Conservation (phyloP, 2,113 vertebrate genomes). For the Archocentrus centrarchus region DNA sequence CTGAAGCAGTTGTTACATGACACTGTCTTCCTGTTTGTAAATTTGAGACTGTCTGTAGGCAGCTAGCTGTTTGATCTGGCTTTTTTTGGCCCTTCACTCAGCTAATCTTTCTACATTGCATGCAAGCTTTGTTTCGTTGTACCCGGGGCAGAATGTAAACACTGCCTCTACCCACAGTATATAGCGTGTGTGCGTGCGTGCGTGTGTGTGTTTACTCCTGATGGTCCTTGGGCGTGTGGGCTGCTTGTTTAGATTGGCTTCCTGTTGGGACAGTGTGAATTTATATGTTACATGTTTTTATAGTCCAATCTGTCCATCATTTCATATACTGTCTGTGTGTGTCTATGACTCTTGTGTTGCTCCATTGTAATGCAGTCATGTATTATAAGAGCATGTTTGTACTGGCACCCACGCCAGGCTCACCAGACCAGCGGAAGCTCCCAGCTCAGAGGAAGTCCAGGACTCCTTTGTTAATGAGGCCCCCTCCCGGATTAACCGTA, state of each 20-base stretch:
- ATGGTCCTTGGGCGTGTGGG: conserved; percentile 24
- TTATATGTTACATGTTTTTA: conserved; percentile 41
- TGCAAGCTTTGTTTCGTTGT: conserved; percentile 51
- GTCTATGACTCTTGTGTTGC: conserved; percentile 42
- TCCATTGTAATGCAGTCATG: conserved; percentile 37
- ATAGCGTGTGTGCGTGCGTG: conserved; percentile 8
- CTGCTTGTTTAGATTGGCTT: conserved; percentile 60
- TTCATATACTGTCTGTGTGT: conserved; percentile 4
- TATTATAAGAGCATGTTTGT: conserved; percentile 65
- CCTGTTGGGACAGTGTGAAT: conserved; percentile 42
- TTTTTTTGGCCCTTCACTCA: conserved; percentile 29
- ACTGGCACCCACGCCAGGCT: conserved; percentile 62
- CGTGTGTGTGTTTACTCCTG: conserved; percentile 5
- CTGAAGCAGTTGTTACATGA: conserved; percentile 27
- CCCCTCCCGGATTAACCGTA: conserved; percentile 77
- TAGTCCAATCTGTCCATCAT: conserved; percentile 25
- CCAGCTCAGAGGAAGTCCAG: conserved; percentile 74
- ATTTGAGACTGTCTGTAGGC: conserved; percentile 51
- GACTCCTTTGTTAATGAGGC: conserved; percentile 69
- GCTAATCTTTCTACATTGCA: conserved; percentile 57
- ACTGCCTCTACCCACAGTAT: conserved; percentile 41
- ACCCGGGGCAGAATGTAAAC: conserved; percentile 62
- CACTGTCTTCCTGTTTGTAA: conserved; percentile 54
- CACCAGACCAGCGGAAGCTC: conserved; percentile 75
- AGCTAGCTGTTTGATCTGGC: conserved; percentile 43